Evolutionary conservation across 1,140 invertebrate genomes (phyloP), one percentile per base, ranked within the genome.

Genomic region (Zelostemma sp.): DNA sequence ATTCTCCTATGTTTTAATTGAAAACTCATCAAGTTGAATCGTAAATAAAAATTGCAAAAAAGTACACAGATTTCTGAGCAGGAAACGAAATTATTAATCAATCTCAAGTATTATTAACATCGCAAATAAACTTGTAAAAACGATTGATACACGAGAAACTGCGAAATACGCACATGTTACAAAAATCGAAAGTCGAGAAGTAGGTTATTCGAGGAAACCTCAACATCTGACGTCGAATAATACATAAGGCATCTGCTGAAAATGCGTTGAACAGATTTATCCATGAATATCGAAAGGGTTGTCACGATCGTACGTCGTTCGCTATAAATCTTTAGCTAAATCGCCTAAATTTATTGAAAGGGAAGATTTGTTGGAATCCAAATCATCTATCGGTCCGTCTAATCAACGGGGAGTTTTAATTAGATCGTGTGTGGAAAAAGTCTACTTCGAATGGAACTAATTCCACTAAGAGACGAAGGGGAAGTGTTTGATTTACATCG

Each of bases 261-360:
- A 67, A 67, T 67, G 64, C 59, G 40, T 59, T 68, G 57, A 68
- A 55, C 66, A 68, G 65, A 68, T 68, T 68, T 68, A 68, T 68
- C 59, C 45, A 17, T 62, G 65, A 68, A 68, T 68, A 62, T 59
- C 66, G 66, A 68, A 68, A 58, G 66, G 59, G 59, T 55, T 49
- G 54, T 58, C 16, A 33, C 21, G 16, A 51, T 54, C 35, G 41
- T 11, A 67, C 5, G 9, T 47, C 18, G 31, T 35, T 16, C 33
- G 11, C 33, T 48, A 19, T 19, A 53, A 50, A 14, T 57, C 45
- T 46, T 46, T 61, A 41, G n/a, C 15, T 19, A 56, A 11, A 25
- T 64, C 33, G 33, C 16, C 38, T 41, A 51, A 46, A 33, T 25
- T 35, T n/a, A n/a, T n/a, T n/a, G n/a, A n/a, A n/a, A n/a, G n/a